Evolutionary conservation across 2,888 invertebrate species (phyloP).

Genomic region (Andrena minutula): DNA sequence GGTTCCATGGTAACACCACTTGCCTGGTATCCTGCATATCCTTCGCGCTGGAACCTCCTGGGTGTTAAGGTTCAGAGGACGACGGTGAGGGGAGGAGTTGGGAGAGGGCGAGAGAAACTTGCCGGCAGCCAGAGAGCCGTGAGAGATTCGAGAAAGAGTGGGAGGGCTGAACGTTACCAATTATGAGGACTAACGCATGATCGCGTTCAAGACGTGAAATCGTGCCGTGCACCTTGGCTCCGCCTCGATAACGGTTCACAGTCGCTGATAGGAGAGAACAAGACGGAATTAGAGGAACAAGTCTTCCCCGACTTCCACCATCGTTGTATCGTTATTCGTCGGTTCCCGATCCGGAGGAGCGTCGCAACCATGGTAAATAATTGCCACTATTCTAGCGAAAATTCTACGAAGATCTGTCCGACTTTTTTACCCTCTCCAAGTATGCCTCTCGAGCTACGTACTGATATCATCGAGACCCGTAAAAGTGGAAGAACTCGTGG

Average conservation of each 20-base stretch:
- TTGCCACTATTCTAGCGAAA: too few species aligned
- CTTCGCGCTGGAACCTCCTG: conserved; percentile 23
- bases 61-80: conserved; percentile 38
- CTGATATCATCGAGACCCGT: too few species aligned
- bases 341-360: background rate
- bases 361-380: background rate
- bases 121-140: conserved; percentile 34
- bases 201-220: conserved; percentile 74
- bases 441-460: too few species aligned
- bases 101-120: conserved; percentile 31
- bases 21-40: conserved; percentile 29
- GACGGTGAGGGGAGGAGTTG: background rate
- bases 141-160: conserved; percentile 31
- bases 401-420: too few species aligned
- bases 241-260: conserved; percentile 54
- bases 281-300: conserved; percentile 31
- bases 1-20: conserved; percentile 64
- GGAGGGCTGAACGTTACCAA: conserved; percentile 70
- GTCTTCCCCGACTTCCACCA: background rate
- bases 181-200: conserved; percentile 77
- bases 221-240: conserved; percentile 55
- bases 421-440: too few species aligned
- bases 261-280: conserved; percentile 14
- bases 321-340: background rate
- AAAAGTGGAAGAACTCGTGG: too few species aligned